Percentiles rank a stretch among this genome's conserved stretches.
Conservation (phyloP, 37 sponge, comb jelly and placozoan genomes). For the Aplysina aerophoba region DNA sequence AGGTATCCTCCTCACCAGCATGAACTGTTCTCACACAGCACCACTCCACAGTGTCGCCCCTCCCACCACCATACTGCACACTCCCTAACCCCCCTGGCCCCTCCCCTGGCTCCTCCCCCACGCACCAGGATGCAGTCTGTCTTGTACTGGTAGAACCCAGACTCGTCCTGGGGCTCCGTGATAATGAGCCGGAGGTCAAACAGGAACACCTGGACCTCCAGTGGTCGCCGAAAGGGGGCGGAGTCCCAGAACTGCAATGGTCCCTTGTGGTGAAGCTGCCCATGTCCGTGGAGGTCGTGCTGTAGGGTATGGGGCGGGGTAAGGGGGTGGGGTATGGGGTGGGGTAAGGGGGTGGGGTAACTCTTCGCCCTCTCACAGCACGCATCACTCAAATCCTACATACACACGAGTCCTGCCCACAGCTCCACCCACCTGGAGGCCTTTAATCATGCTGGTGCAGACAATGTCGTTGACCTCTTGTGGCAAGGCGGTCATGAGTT, state of each 20-base stretch:
- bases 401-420: neutral
- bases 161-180: slow-evolving; percentile 26
- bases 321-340: neutral
- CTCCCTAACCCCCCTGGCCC: neutral
- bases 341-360: neutral
- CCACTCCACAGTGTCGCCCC: neutral
- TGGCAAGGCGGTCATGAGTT: slow-evolving; percentile 64
- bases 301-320: neutral
- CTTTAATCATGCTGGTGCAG: slow-evolving; percentile 51
- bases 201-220: slow-evolving; percentile 51
- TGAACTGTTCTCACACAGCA: neutral
- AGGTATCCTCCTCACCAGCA: neutral
- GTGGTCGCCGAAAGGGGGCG: neutral
- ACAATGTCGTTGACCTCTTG: slow-evolving; percentile 71
- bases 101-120: neutral
- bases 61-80: neutral
- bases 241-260: slow-evolving; percentile 44
- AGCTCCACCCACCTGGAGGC: slow-evolving; percentile 41
- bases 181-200: slow-evolving; percentile 61
- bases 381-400: no score
- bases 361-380: neutral
- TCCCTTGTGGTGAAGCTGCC: slow-evolving; percentile 24
- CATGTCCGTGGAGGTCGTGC: slow-evolving; percentile 21
- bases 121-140: slow-evolving; percentile 25
- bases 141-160: slow-evolving; percentile 56